Evolutionary conservation across 2,888 invertebrate species (phyloP).

Genomic region (Plagodis dolabraria): DNA sequence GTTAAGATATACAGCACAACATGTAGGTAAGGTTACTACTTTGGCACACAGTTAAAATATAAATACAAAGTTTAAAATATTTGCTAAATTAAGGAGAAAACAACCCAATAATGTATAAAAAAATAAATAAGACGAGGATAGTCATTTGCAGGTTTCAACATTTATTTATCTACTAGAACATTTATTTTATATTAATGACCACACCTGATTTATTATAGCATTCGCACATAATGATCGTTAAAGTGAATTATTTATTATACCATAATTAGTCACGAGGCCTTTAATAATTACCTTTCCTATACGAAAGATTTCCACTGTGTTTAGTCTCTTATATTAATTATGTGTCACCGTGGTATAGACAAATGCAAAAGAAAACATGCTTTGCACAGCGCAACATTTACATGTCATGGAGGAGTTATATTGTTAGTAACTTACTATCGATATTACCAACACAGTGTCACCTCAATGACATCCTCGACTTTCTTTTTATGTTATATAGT

Average conservation of each 20-base stretch:
- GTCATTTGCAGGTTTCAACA: slow-evolving; percentile 42
- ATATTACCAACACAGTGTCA: slow-evolving; percentile 30
- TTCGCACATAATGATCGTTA: slow-evolving; percentile 24
- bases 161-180: slow-evolving; percentile 41
- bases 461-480: slow-evolving; percentile 44
- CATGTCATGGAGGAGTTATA: slow-evolving; percentile 1
- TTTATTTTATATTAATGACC: slow-evolving; percentile 34
- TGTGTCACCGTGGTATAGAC: slow-evolving; percentile 10
- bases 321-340: slow-evolving; percentile 13
- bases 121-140: slow-evolving; percentile 39
- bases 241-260: slow-evolving; percentile 29
- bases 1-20: slow-evolving; percentile 56
- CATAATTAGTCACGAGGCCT: slow-evolving; percentile 35
- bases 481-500: slow-evolving; percentile 42
- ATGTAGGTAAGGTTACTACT: slow-evolving; percentile 61
- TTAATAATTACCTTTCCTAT: slow-evolving; percentile 18
- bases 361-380: slow-evolving; percentile 4
- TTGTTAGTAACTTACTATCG: neutral
- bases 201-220: slow-evolving; percentile 30
- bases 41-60: slow-evolving; percentile 70
- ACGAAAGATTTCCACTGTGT: slow-evolving; percentile 29
- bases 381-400: neutral
- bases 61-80: slow-evolving; percentile 11
- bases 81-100: slow-evolving; percentile 7
- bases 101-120: slow-evolving; percentile 14